Evolutionary conservation across 2,113 vertebrate species (phyloP).

Genomic region (Catharus fuscescens): DNA sequence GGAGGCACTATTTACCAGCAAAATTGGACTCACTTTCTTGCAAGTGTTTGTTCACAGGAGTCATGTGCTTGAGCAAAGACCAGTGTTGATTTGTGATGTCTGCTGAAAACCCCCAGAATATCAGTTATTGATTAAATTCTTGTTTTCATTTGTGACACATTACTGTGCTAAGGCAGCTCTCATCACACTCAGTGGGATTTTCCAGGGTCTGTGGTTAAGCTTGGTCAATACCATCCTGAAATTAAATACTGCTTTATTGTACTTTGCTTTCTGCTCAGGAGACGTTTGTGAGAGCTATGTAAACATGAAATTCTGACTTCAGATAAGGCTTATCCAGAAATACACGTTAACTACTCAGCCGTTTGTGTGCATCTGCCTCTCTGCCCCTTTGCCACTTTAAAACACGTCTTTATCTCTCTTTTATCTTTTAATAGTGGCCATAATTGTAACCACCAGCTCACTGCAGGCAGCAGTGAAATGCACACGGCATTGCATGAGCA

Average conservation of each 20-base stretch:
- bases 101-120: background rate
- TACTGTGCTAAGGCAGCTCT: background rate
- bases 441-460: background rate
- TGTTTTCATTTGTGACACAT: background rate
- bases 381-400: background rate
- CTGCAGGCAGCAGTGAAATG: background rate
- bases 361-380: background rate
- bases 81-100: background rate
- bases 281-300: background rate
- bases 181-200: accelerated
- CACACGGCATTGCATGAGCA: background rate
- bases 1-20: background rate
- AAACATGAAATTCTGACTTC: background rate
- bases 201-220: background rate
- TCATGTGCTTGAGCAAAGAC: conserved; percentile 29
- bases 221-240: background rate
- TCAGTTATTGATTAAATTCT: conserved; percentile 33
- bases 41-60: background rate
- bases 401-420: background rate
- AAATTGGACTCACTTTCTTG: background rate
- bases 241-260: background rate
- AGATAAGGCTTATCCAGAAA: conserved; percentile 13
- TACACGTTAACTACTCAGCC: accelerated
- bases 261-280: background rate
- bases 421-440: conserved; percentile 1